Evolutionary conservation across 1,140 invertebrate species (phyloP).

Genomic region (Cyphomyrmex costatus): DNA sequence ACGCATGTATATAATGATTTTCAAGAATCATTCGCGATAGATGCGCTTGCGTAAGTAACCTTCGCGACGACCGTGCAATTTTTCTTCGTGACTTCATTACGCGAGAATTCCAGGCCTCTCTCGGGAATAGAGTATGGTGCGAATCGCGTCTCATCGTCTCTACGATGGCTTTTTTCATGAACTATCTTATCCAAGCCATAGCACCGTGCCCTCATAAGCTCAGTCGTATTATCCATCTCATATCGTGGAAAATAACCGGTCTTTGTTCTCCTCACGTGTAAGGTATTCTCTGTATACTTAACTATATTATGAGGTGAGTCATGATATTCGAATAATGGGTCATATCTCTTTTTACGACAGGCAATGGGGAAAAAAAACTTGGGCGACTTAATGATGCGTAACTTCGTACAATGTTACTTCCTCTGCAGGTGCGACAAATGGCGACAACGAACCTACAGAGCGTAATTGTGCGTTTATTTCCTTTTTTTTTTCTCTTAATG

Average conservation of each 20-base stretch:
- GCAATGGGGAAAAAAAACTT: conserved; percentile 7
- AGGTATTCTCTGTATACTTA: neutral
- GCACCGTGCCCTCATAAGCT: neutral
- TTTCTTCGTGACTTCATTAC: conserved; percentile 57
- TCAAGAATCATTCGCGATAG: conserved; percentile 36
- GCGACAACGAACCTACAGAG: neutral
- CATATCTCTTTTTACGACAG: conserved; percentile 29
- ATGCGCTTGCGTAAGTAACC: conserved; percentile 53
- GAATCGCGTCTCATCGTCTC: neutral
- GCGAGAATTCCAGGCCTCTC: conserved; percentile 28
- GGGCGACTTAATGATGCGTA: conserved; percentile 46
- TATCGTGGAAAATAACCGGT: neutral
- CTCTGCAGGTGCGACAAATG: conserved; percentile 30
- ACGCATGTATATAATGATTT: conserved; percentile 5
- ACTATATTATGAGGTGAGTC: conserved; percentile 22
- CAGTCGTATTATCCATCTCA: neutral
- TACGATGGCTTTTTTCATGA: conserved; percentile 5
- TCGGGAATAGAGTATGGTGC: neutral
- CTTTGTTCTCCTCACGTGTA: neutral
- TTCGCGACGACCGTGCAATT: conserved; percentile 45
- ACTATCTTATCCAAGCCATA: neutral
- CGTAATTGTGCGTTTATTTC: neutral
- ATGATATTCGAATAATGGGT: conserved; percentile 36
- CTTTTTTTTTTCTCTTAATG: neutral
- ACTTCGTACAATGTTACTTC: conserved; percentile 46